Percentiles rank a stretch among this genome's conserved stretches.
Conservation (phyloP, 2,113 vertebrate species). For the Gavialis gangeticus region DNA sequence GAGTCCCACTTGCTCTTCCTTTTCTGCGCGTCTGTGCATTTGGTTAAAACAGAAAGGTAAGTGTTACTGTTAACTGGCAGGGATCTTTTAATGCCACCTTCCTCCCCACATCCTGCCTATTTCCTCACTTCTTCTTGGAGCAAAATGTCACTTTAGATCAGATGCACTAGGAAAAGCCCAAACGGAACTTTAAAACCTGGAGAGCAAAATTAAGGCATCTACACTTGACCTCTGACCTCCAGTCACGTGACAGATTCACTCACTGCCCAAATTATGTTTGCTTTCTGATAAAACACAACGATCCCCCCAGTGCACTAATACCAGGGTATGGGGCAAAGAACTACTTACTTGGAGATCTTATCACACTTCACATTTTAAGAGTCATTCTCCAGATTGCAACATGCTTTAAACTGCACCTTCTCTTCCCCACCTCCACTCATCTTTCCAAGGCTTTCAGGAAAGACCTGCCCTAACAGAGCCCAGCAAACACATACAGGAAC, state of each 20-base stretch:
- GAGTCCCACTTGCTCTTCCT: conserved; percentile 99
- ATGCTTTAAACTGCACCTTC: background rate
- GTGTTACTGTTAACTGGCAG: background rate
- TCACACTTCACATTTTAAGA: background rate
- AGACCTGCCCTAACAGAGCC: background rate
- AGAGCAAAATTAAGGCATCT: background rate
- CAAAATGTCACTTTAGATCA: background rate
- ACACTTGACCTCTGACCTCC: background rate
- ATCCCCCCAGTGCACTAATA: background rate
- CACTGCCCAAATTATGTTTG: conserved; percentile 8
- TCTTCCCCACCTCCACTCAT: background rate
- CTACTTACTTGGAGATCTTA: background rate
- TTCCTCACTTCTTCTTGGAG: background rate
- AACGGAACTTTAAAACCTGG: background rate
- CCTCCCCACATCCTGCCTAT: background rate
- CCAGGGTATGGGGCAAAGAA: background rate
- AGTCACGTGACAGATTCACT: conserved; percentile 4
- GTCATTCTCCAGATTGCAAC: background rate
- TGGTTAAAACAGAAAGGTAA: background rate
- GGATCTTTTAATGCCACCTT: background rate
- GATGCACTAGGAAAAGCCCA: background rate
- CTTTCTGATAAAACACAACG: background rate
- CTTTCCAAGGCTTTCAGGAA: background rate
- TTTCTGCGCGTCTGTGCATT: conserved; percentile 91
- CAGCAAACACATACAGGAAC: background rate